Percentiles rank a stretch among this genome's conserved stretches.
These are phyloP conservation scores for Synergus japonicus DNA, from an alignment of 2,888 invertebrate genomes.

Conservation along the genomic window DNA sequence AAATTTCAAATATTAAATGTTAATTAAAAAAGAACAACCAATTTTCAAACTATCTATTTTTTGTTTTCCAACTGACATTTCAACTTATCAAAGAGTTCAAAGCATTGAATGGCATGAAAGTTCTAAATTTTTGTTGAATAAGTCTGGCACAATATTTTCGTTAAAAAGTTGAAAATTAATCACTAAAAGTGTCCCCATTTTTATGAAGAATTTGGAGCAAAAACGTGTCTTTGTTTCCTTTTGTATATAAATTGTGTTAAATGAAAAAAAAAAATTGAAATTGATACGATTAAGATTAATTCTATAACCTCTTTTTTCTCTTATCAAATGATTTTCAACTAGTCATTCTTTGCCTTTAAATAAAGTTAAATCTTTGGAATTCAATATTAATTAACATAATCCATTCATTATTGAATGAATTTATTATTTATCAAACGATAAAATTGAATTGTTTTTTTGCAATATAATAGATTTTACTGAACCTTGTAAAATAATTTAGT, in stretches of 20 bases:
- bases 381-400: not conserved
- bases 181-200: not conserved
- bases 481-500: not conserved
- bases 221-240: constrained; percentile 3
- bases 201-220: constrained; percentile 22
- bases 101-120: not conserved
- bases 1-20: too few species aligned
- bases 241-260: constrained; percentile 2
- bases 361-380: not conserved
- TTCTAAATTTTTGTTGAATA: not conserved
- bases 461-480: not conserved
- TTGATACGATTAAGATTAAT: not conserved
- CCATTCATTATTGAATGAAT: not conserved
- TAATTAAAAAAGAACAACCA: not conserved
- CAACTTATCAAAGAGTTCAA: not conserved
- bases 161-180: not conserved
- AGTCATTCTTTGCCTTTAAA: not conserved
- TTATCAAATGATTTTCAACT: not conserved
- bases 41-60: not conserved
- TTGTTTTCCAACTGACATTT: constrained; percentile 21
- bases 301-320: not conserved
- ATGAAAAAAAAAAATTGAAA: not conserved
- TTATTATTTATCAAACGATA: too few species aligned
- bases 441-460: not conserved
- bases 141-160: not conserved